phyloP scores from a whole-genome alignment of 2,113 vertebrate genomes.

The Erinaceus europaeus region DNA sequence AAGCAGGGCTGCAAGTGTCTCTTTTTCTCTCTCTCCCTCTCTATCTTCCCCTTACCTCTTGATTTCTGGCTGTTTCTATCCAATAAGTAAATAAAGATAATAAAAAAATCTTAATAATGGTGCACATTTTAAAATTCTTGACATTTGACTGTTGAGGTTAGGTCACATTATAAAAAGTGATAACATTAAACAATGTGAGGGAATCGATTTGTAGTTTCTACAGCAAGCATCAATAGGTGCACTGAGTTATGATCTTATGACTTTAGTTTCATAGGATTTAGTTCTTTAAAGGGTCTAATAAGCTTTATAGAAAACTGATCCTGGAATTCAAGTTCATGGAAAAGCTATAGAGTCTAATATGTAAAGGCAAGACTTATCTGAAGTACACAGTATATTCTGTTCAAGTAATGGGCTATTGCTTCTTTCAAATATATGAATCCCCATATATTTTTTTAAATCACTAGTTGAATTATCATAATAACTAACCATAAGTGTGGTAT shows the following conservation, averaged over 20 bases:
- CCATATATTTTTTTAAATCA: not conserved
- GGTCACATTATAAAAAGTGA: not conserved
- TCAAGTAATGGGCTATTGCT: not conserved
- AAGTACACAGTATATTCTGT: not conserved
- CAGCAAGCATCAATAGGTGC: not conserved
- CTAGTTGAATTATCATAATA: not conserved
- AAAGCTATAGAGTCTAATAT: not conserved
- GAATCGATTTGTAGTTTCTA: constrained; percentile 13
- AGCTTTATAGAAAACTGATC: not conserved
- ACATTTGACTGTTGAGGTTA: not conserved
- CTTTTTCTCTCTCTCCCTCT: too few species aligned
- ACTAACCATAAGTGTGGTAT: not conserved
- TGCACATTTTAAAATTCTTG: not conserved
- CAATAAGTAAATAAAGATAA: too few species aligned
- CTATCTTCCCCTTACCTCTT: not conserved
- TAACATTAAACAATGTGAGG: not conserved
- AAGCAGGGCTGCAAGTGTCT: too few species aligned
- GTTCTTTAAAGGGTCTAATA: not conserved
- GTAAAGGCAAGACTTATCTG: not conserved
- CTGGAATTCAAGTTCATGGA: not conserved
- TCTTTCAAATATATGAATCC: not conserved
- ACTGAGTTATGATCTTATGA: constrained; percentile 7
- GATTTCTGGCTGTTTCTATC: too few species aligned
- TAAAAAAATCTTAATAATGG: not conserved
- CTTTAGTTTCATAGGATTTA: not conserved